Evolutionary conservation across 2,113 vertebrate species (phyloP).

Genomic region (Lonchura striata): DNA sequence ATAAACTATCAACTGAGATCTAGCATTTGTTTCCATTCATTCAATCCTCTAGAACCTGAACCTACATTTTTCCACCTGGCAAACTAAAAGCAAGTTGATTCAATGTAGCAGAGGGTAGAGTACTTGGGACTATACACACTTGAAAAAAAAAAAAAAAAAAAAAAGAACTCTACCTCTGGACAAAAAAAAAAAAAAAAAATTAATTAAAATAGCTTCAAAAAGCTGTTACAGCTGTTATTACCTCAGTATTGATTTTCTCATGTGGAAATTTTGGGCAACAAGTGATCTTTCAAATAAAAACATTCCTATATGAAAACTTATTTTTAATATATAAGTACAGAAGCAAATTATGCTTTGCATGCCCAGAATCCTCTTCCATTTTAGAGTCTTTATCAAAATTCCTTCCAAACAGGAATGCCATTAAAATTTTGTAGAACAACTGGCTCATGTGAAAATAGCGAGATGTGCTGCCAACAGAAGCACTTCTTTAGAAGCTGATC

Average conservation of each 20-base stretch:
- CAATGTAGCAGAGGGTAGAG: not conserved
- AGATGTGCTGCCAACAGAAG: not conserved
- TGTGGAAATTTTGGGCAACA: not conserved
- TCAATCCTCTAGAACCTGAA: not conserved
- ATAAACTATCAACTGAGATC: not conserved
- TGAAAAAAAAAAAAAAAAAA: not conserved
- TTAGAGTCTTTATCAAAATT: not conserved
- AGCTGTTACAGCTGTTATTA: not conserved
- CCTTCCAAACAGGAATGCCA: not conserved
- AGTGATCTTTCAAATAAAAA: not conserved
- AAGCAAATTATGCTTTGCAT: not conserved
- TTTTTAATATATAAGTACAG: not conserved
- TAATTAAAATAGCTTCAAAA: not conserved
- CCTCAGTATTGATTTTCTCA: not conserved
- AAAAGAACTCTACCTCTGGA: not conserved
- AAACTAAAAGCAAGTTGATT: not conserved
- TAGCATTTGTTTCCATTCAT: not conserved
- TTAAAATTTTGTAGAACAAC: slow-evolving; percentile 10
- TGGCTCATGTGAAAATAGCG: not conserved
- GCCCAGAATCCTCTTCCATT: not conserved
- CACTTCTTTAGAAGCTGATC: not conserved
- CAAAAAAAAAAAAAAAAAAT: not conserved
- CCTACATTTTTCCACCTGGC: not conserved
- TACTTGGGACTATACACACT: not conserved
- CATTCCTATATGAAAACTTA: not conserved